These are phyloP conservation scores for Periophthalmodon schlosseri DNA, from an alignment of 2,113 vertebrate genomes.

Conservation along the genomic window DNA sequence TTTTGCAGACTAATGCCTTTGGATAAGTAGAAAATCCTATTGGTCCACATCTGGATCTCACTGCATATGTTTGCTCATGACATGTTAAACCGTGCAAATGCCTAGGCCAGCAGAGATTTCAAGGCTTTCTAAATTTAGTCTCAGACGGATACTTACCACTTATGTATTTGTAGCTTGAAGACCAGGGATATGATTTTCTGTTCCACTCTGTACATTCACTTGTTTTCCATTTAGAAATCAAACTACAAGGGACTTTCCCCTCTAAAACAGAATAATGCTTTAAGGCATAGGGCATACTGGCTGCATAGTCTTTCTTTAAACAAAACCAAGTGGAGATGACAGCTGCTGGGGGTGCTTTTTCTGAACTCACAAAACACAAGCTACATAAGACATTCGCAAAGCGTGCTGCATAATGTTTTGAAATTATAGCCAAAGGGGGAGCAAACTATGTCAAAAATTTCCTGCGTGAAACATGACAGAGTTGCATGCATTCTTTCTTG, in stretches of 20 bases:
- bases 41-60: constrained; percentile 25
- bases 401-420: constrained; percentile 39
- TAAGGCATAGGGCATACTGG: constrained; percentile 52
- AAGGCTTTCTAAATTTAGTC: constrained; percentile 38
- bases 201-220: constrained; percentile 11
- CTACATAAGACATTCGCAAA: constrained; percentile 34
- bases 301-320: constrained; percentile 37
- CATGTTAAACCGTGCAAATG: constrained; percentile 32
- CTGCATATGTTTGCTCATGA: constrained; percentile 22
- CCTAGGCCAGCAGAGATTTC: constrained; percentile 20
- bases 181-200: constrained; percentile 16
- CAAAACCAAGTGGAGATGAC: constrained; percentile 46
- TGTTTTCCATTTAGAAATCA: constrained; percentile 39
- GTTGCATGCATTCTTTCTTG: constrained; percentile 19
- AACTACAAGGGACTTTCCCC: constrained; percentile 22
- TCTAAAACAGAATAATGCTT: constrained; percentile 33
- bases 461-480: constrained; percentile 43
- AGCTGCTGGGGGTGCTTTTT: constrained; percentile 36
- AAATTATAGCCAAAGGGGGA: constrained; percentile 38
- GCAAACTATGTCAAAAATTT: constrained; percentile 59
- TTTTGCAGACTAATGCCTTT: constrained; percentile 40
- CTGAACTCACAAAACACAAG: constrained; percentile 28
- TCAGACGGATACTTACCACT: constrained; percentile 7
- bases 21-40: constrained; percentile 51
- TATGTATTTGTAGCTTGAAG: constrained; percentile 29